These are phyloP conservation scores for Ophioninae sp. DNA, from an alignment of 2,888 invertebrate species.

Conservation along the genomic window DNA sequence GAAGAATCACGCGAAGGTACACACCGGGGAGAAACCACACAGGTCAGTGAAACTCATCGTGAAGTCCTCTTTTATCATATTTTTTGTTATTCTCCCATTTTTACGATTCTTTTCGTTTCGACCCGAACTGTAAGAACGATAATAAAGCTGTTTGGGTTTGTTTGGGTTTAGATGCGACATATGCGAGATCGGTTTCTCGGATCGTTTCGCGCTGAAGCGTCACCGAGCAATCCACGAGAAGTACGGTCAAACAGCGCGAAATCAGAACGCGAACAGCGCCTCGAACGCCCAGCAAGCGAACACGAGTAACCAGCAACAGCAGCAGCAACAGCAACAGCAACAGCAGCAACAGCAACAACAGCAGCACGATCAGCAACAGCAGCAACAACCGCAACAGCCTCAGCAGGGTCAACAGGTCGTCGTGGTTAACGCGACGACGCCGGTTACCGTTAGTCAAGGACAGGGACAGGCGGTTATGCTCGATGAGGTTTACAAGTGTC, in stretches of 20 bases:
- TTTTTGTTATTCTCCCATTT: background rate
- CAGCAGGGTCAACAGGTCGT: constrained; percentile 78
- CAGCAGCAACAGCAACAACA: constrained; percentile 75
- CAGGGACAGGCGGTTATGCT: constrained; percentile 80
- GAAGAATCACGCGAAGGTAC: constrained; percentile 91
- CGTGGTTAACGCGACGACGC: constrained; percentile 79
- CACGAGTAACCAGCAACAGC: constrained; percentile 80
- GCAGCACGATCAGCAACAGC: constrained; percentile 72
- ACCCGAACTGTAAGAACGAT: no score
- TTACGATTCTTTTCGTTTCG: no score
- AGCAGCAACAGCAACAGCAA: constrained; percentile 67
- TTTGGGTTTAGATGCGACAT: constrained; percentile 92
- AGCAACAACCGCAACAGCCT: constrained; percentile 72
- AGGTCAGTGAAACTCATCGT: constrained; percentile 83
- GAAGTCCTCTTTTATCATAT: background rate
- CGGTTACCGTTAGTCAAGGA: constrained; percentile 79
- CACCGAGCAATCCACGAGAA: constrained; percentile 94
- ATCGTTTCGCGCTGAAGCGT: constrained; percentile 92
- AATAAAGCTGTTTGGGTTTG: constrained; percentile 61
- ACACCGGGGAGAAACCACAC: constrained; percentile 84
- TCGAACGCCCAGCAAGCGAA: constrained; percentile 82
- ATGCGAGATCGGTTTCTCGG: constrained; percentile 93
- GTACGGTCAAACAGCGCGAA: constrained; percentile 86
- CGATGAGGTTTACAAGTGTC: constrained; percentile 80
- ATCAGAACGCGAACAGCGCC: constrained; percentile 81